Conservation (phyloP, 2,113 vertebrate species). For the Caracal caracal region DNA sequence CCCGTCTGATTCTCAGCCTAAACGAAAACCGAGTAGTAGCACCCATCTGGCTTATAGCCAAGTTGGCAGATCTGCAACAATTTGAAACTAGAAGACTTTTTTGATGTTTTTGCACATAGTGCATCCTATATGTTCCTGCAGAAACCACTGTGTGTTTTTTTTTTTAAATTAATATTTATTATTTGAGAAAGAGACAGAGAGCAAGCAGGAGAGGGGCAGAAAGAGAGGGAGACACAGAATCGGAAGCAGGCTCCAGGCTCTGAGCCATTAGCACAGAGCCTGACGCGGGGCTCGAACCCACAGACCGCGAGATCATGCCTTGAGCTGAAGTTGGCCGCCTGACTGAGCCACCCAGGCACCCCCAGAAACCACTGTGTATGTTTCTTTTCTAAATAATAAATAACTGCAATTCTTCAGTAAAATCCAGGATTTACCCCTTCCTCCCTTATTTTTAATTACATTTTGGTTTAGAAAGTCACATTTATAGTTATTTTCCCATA, state of each 20-base stretch:
- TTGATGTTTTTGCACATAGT: not conserved
- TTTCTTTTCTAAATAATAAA: constrained; percentile 39
- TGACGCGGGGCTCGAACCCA: too few species aligned
- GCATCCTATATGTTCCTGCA: not conserved
- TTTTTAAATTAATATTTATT: not conserved
- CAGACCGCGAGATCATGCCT: too few species aligned
- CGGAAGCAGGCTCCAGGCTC: too few species aligned
- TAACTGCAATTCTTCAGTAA: not conserved
- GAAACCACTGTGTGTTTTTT: not conserved
- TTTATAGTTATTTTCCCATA: not conserved
- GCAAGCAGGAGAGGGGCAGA: too few species aligned
- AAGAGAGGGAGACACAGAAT: too few species aligned
- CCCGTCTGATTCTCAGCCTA: not conserved
- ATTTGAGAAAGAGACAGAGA: too few species aligned
- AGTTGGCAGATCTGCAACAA: not conserved
- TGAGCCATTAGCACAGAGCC: too few species aligned
- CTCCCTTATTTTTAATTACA: not conserved
- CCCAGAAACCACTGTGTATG: not conserved
- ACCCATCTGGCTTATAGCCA: not conserved
- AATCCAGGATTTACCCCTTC: not conserved
- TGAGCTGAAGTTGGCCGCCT: too few species aligned
- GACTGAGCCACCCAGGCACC: too few species aligned
- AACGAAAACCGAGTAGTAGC: not conserved
- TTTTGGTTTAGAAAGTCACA: not conserved
- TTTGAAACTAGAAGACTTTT: not conserved